Percentiles rank a stretch among this genome's conserved stretches.
phyloP scores from a whole-genome alignment of 1,140 invertebrate species.

The Chironomus tepperi region DNA sequence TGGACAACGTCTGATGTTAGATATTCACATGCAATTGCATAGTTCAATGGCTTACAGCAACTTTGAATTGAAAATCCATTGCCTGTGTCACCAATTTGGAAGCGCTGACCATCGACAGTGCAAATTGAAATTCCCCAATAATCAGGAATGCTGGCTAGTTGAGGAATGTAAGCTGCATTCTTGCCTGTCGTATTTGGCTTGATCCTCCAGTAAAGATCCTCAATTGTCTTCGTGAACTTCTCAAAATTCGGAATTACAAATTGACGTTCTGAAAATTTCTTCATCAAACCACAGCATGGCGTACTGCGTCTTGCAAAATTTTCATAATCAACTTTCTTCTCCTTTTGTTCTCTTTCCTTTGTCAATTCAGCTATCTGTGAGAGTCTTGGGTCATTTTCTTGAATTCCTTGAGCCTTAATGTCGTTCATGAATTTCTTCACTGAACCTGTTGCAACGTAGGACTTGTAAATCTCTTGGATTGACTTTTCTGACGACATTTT shows the following conservation, averaged over 20 bases:
- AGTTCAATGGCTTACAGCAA: constrained; percentile 91
- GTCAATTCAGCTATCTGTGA: too few relatives aligned
- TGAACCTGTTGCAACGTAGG: too few relatives aligned
- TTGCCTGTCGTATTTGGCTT: constrained; percentile 78
- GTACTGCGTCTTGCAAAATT: too few relatives aligned
- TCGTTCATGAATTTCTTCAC: too few relatives aligned
- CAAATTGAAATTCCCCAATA: constrained; percentile 89
- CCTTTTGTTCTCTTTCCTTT: too few relatives aligned
- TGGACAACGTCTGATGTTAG: constrained; percentile 85
- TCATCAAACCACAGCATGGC: neutral
- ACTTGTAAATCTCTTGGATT: too few relatives aligned
- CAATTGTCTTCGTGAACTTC: constrained; percentile 81
- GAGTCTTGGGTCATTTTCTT: too few relatives aligned
- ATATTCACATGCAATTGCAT: constrained; percentile 89
- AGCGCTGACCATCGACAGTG: constrained; percentile 89
- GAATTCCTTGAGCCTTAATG: too few relatives aligned
- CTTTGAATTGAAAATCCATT: constrained; percentile 95
- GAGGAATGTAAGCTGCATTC: constrained; percentile 88
- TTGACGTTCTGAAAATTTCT: constrained; percentile 64
- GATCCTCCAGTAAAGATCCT: constrained; percentile 88
- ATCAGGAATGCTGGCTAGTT: constrained; percentile 79
- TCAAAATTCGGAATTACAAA: constrained; percentile 93
- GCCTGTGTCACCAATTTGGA: constrained; percentile 84
- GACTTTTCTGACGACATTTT: too few relatives aligned
- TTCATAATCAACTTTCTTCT: too few relatives aligned